Evolutionary conservation across 2,113 vertebrate genomes (phyloP).

Genomic region (Danionella cerebrum): DNA sequence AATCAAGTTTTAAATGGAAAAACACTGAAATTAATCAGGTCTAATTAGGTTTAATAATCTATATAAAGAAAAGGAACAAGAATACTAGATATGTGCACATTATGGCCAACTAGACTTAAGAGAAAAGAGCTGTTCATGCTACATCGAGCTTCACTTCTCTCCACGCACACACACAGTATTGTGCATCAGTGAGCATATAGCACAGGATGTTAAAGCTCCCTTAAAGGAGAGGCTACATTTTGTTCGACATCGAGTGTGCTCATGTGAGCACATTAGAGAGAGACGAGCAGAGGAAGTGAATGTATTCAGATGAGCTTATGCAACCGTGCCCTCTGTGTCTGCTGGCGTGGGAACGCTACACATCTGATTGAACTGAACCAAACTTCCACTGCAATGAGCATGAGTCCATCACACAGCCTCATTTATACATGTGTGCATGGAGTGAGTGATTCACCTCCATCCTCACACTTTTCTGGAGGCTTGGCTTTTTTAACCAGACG

Average conservation of each 20-base stretch:
- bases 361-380: background rate
- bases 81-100: slow-evolving; percentile 9
- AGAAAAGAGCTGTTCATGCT: slow-evolving; percentile 48
- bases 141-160: slow-evolving; percentile 51
- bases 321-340: background rate
- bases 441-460: slow-evolving; percentile 75
- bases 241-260: slow-evolving; percentile 1
- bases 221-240: slow-evolving; percentile 39
- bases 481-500: slow-evolving; percentile 95
- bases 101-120: slow-evolving; percentile 32
- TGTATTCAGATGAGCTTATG: slow-evolving; percentile 5
- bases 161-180: slow-evolving; percentile 32
- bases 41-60: no score
- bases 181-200: slow-evolving; percentile 39
- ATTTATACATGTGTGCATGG: background rate
- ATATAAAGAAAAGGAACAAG: no score
- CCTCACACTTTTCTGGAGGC: slow-evolving; percentile 92
- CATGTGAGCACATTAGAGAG: background rate
- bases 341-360: background rate
- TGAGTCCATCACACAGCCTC: background rate
- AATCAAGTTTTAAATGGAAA: no score
- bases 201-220: slow-evolving; percentile 47
- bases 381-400: background rate
- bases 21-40: no score
- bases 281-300: slow-evolving; percentile 2